Conservation (phyloP, 2,113 vertebrate genomes). For the Bubo scandiacus region DNA sequence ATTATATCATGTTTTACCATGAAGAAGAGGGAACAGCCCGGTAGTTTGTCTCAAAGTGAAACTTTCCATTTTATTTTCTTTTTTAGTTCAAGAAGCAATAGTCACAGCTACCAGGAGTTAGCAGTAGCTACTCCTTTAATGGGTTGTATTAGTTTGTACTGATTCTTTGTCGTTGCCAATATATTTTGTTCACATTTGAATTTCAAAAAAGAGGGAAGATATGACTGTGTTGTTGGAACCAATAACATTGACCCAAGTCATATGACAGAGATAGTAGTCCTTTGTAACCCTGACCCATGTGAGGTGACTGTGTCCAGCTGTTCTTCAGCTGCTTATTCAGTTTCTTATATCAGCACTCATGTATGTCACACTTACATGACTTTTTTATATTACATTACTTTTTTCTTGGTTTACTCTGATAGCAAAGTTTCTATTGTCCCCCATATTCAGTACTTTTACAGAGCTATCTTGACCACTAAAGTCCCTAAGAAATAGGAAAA, state of each 20-base stretch:
- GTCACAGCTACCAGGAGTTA: not conserved
- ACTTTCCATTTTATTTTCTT: not conserved
- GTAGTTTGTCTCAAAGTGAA: not conserved
- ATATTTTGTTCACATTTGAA: constrained; percentile 57
- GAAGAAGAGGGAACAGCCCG: not conserved
- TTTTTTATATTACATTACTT: constrained; percentile 6
- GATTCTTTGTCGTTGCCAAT: not conserved
- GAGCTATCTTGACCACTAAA: constrained; percentile 3
- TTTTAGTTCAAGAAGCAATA: not conserved
- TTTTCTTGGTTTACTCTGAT: constrained; percentile 13
- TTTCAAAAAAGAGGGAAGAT: constrained; percentile 48
- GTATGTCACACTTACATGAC: constrained; percentile 50
- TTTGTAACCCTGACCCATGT: constrained; percentile 19
- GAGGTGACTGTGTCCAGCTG: constrained; percentile 19
- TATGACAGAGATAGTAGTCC: not conserved
- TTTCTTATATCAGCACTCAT: not conserved
- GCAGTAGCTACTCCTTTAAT: not conserved
- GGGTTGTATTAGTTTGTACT: not conserved
- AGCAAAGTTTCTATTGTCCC: constrained; percentile 33
- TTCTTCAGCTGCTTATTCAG: constrained; percentile 44
- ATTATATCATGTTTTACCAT: not conserved
- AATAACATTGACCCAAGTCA: not conserved
- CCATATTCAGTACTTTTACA: not conserved
- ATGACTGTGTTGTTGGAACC: constrained; percentile 7
- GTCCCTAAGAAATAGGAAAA: not conserved